Evolutionary conservation across 1,140 invertebrate species (phyloP), one percentile per base, ranked within the genome.

Genomic region (Brachionus rubens): DNA sequence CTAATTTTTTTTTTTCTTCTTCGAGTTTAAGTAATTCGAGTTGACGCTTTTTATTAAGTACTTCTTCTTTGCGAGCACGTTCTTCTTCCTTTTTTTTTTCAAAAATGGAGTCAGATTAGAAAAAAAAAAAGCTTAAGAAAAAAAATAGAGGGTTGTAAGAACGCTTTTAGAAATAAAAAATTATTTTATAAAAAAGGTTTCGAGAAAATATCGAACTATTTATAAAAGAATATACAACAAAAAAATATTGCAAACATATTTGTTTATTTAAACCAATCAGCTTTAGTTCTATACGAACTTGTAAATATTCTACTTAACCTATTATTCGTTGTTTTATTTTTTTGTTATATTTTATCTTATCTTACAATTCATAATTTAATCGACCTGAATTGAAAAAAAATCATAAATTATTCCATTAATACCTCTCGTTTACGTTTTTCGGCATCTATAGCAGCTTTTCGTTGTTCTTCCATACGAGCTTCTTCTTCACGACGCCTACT

Each of bases 61-160:
- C 9, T 76, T 76, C 72, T 76, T 76, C 48, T 28, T 47, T 43
- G 19, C 54, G 50, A 24, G 30, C 24, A 46, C 41, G 36, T 41
- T 56, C 50, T 56, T 54, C 72, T 76, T 56, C 48, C 72, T 76
- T n/a, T n/a, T n/a, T n/a, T n/a, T n/a, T n/a, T n/a, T 2, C 28
- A 43, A 54, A 43, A 43, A 30, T 21, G 30, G 41, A 65, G 19
- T 30, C 43, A 28, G n/a, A n/a, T n/a, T n/a, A n/a, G n/a, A 14
- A 46, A 65, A 30, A 41, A 65, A 43, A 65, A 65, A 2, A 3
- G n/a, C 43, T 43, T 43, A 65, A 41, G 40, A 36, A 24, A 65
- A 24, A 36, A 65, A 21, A 65, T 24, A 43, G 43, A 41, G 4
- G 24, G 24, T 43, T 43, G n/a, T 65, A 30, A 36, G 26, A 65